phyloP scores from a whole-genome alignment of 2,797 vertebrate species.

The Dendrocincla tyrannina region DNA sequence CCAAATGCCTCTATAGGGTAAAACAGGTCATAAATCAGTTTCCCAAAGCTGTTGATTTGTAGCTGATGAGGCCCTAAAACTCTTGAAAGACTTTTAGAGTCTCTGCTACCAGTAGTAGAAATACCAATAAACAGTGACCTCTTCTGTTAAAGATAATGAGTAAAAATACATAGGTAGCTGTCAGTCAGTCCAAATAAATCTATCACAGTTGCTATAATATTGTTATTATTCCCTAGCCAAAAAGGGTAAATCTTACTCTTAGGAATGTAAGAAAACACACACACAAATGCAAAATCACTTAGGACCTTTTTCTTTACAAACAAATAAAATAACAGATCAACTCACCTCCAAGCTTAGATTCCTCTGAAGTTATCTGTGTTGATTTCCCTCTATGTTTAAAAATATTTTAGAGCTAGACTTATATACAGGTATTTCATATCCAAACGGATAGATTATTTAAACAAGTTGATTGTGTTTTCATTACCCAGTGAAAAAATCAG shows the following conservation, averaged over 20 bases:
- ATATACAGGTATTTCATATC: background rate
- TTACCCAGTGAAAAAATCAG: background rate
- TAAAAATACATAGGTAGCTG: background rate
- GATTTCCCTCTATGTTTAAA: background rate
- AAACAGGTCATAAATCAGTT: background rate
- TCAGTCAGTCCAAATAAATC: background rate
- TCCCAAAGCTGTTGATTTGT: background rate
- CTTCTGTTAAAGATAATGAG: background rate
- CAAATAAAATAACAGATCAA: background rate
- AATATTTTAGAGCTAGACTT: background rate
- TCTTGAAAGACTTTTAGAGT: background rate
- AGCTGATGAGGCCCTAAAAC: background rate
- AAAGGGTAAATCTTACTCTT: background rate
- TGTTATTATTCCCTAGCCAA: background rate
- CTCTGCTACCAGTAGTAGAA: background rate
- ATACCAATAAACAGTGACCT: background rate
- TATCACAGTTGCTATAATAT: background rate
- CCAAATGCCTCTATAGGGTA: background rate
- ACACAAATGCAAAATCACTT: background rate
- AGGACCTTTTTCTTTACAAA: background rate
- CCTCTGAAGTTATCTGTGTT: background rate
- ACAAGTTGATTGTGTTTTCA: conserved; percentile 9
- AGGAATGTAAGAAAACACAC: background rate
- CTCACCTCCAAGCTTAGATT: background rate
- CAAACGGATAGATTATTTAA: background rate